A percentile compares a stretch with the other conserved stretches of the same genome.
Evolutionary conservation across 2,113 vertebrate species (phyloP).

Genomic region (Anguilla japonica): DNA sequence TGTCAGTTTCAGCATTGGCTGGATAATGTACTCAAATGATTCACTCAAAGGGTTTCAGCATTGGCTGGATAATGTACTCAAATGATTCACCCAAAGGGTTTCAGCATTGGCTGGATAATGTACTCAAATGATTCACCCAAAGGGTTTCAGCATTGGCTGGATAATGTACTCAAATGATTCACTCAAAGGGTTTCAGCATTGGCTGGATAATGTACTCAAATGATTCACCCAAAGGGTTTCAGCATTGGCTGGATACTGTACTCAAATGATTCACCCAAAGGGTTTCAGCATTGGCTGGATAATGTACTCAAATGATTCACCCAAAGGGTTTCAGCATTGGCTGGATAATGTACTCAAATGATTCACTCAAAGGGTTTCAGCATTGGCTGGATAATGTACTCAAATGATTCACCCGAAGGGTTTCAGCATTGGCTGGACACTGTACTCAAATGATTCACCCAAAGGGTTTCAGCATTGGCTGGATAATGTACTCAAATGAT

Average conservation of each 20-base stretch:
- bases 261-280: not conserved
- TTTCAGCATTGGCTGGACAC: too few relatives aligned
- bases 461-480: not conserved
- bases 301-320: not conserved
- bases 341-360: too few relatives aligned
- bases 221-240: too few relatives aligned
- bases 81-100: too few relatives aligned
- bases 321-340: too few relatives aligned
- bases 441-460: not conserved
- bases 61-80: too few relatives aligned
- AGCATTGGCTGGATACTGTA: not conserved
- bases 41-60: not conserved
- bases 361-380: too few relatives aligned
- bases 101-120: too few relatives aligned
- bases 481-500: not conserved
- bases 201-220: not conserved
- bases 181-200: not conserved
- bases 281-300: not conserved
- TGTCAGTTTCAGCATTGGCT: not conserved
- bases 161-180: not conserved
- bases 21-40: not conserved
- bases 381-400: too few relatives aligned
- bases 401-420: too few relatives aligned
- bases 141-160: not conserved
- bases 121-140: not conserved